Percentiles rank a stretch among this genome's conserved stretches.
Conservation (phyloP, 2,888 invertebrate species). For the Sisyra nigra region DNA sequence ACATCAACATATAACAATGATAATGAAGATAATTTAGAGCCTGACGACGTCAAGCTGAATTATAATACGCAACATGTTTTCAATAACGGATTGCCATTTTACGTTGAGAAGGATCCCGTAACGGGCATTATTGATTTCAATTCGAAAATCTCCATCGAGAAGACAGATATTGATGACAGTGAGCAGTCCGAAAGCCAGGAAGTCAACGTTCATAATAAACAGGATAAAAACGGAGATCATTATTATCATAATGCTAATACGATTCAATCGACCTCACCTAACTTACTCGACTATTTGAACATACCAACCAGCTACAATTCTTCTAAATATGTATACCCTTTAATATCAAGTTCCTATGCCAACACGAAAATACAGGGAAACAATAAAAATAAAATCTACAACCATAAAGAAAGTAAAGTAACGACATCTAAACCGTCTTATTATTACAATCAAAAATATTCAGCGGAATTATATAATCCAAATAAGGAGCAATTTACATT, state of each 20-base stretch:
- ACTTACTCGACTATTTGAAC: conserved; percentile 38
- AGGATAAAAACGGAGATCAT: conserved; percentile 24
- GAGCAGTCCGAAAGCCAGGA: conserved; percentile 16
- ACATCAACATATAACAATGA: too few species aligned
- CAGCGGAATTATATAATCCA: too few species aligned
- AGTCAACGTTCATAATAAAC: conserved; percentile 7
- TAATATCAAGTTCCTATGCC: conserved; percentile 55
- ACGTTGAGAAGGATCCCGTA: conserved; percentile 48
- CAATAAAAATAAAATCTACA: conserved; percentile 34
- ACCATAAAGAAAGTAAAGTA: conserved; percentile 25
- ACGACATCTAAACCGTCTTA: conserved; percentile 25
- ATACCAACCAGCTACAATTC: conserved; percentile 46
- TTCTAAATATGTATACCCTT: conserved; percentile 48
- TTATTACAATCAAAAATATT: conserved; percentile 16
- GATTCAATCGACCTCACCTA: conserved; percentile 41
- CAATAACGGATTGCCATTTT: conserved; percentile 53
- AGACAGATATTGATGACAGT: conserved; percentile 18
- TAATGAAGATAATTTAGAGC: too few species aligned
- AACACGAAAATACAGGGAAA: conserved; percentile 54
- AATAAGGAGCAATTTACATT: too few species aligned
- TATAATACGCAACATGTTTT: conserved; percentile 29
- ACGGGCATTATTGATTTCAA: conserved; percentile 48
- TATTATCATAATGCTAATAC: conserved; percentile 37
- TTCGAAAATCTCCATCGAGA: conserved; percentile 28
- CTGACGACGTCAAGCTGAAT: too few species aligned